A percentile compares a stretch with the other conserved stretches of the same genome.
phyloP scores from a whole-genome alignment of 2,888 invertebrate species.

The Lutraria lutraria region DNA sequence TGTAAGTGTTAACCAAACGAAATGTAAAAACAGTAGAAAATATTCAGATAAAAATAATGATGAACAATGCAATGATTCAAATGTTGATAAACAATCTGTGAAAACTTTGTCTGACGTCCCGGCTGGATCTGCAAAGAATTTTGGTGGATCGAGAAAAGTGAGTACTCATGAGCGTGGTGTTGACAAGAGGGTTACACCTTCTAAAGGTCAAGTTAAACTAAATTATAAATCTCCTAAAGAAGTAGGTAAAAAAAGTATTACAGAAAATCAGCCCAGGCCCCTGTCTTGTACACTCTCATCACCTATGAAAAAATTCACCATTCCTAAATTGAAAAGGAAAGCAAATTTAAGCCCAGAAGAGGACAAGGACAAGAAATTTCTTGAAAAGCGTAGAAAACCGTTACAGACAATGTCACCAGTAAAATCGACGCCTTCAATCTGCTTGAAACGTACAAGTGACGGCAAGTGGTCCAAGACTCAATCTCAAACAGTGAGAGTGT shows the following conservation, averaged over 20 bases:
- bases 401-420: not conserved
- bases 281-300: not conserved
- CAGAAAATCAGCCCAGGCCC: not conserved
- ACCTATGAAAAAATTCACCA: slow-evolving; percentile 1
- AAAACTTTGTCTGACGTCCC: not conserved
- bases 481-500: not conserved
- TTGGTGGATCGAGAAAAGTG: not conserved
- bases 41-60: not conserved
- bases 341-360: not conserved
- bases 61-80: not conserved
- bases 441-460: not conserved
- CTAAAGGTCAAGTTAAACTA: not conserved
- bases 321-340: slow-evolving; percentile 20
- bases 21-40: not conserved
- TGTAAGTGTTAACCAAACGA: not conserved
- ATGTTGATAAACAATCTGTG: not conserved
- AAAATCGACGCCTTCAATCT: not conserved
- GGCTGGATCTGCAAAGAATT: not conserved
- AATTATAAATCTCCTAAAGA: not conserved
- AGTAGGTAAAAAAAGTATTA: not conserved
- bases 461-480: not conserved
- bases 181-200: not conserved
- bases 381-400: not conserved
- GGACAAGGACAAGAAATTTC: not conserved
- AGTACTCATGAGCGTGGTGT: not conserved